Evolutionary conservation across 2,888 invertebrate species (phyloP), one percentile per base, ranked within the genome.

Genomic region (Pecten maximus): DNA sequence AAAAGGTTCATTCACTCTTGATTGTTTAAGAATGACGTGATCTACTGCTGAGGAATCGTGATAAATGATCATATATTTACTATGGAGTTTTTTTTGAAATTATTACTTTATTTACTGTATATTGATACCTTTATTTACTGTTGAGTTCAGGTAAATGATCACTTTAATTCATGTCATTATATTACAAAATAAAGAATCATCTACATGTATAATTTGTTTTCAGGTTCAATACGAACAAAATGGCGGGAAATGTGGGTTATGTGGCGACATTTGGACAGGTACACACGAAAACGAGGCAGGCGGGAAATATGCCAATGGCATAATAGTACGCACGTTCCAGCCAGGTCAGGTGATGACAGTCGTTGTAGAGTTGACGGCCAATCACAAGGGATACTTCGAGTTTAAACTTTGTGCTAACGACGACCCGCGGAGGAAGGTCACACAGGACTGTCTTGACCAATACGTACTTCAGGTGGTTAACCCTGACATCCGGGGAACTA

Each of bases 211-310:
- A 10, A 44, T 87, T 88, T 87, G 39, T 86, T 92, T 93, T 39
- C 92, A 96, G 96, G 94, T 95, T 3, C 96, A 96, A 89, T 95
- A 94, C 89, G 94, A 94, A 35, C 48, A 90, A 40, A 95, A 95
- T 91, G 94, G 94, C 50, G 99, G 99, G 0, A 98, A 98, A 95
- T 99, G 99, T 96, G 99, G 99, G 0, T 97, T 98, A 88, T 99
- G 99, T 96, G 99, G 99, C 0, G 99, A 99, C 96, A 98, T 98
- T 1, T 98, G 98, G 96, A 93, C 95, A 16, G 95, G 95, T 6
- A 95, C 96, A n/a, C 94, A 96, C 23, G 94, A 94, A 35, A 95
- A 96, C 91, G 97, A 97, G 93, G 93, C 94, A 15, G 96, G 96
- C 3, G 97, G 97, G 2, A 95, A 94, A 91, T 96, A 95, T 92